Evolutionary conservation across 2,113 vertebrate genomes (phyloP).

Genomic region (Oncorhynchus mykiss): DNA sequence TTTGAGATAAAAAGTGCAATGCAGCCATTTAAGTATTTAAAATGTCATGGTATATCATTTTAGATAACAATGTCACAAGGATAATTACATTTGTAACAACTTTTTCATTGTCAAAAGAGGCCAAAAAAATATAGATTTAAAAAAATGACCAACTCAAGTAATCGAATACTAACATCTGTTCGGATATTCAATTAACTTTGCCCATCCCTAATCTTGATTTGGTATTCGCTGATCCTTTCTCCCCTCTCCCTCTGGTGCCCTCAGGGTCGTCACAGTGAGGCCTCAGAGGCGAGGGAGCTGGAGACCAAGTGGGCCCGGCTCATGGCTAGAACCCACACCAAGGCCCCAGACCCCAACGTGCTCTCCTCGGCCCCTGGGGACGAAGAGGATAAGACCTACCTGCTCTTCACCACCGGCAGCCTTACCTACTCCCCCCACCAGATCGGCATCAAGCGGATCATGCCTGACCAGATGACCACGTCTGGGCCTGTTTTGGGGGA

Average conservation of each 20-base stretch:
- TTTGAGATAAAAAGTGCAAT: too few relatives aligned
- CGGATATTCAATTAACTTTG: too few relatives aligned
- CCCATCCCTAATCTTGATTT: background rate
- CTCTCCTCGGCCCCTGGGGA: slow-evolving; percentile 54
- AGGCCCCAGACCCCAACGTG: slow-evolving; percentile 68
- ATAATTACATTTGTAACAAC: too few relatives aligned
- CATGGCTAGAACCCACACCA: slow-evolving; percentile 81
- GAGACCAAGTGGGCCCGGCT: slow-evolving; percentile 85
- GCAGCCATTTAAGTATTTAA: too few relatives aligned
- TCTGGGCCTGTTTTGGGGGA: slow-evolving; percentile 88
- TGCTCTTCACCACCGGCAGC: slow-evolving; percentile 96
- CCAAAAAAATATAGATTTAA: too few relatives aligned
- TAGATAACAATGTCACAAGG: too few relatives aligned
- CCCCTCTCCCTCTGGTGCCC: background rate
- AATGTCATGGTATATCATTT: too few relatives aligned
- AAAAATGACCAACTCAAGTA: too few relatives aligned
- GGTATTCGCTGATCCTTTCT: background rate
- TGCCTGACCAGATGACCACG: slow-evolving; percentile 95
- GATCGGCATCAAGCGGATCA: slow-evolving; percentile 87
- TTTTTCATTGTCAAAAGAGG: too few relatives aligned
- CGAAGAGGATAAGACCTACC: slow-evolving; percentile 81
- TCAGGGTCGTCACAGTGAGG: slow-evolving; percentile 57
- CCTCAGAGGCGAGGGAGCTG: slow-evolving; percentile 68
- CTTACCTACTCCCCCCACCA: slow-evolving; percentile 97
- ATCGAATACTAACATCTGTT: too few relatives aligned